Base-by-base conservation (phyloP, 2,113 vertebrate species). In the Corapipo altera region DNA sequence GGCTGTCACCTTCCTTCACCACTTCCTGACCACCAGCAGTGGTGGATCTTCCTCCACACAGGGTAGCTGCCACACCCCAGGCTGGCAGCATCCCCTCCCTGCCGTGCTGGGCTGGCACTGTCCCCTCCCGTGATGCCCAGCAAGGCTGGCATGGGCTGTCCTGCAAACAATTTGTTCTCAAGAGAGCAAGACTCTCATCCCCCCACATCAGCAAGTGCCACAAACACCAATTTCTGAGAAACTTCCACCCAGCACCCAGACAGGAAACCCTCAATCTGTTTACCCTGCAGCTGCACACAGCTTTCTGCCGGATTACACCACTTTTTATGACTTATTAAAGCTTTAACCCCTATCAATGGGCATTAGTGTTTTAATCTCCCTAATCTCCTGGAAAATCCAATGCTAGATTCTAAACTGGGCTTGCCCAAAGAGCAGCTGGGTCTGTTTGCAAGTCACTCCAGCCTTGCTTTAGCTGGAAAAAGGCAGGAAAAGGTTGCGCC, bases 301-400 rank as follows among this genome's bases (percentile, higher is more conserved):
- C 81, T 93, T 96, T 96, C 85, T 90, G 94, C 75, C 81, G 70
- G 91, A 96, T 97, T 95, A 95, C 85, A 80, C 81, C 91, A 80
- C 32, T 86, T 96, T 96, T 96, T 87, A 95, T 51, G 57, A 97
- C 76, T 97, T 95, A 84, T 93, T 93, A 96, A 87, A 95, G 90
- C 81, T 90, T 91, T 95, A 94, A 78, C 90, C 91, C 89, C 86
- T 97, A 90, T 88, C 85, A 75, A 4, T 90, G 79, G 62, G 84
- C 82, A 85, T 78, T 89, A 93, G 83, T 32, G 76, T 54, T 84
- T 83, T 84, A 93, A 96, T 91, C 95, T 95, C 62, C 65, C 83
- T 84, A 85, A 95, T 87, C 83, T 81, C 69, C 39, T 33, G 55
- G 83, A 88, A 97, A 96, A 96, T 91, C 85, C 85, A 39, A 23